phyloP scores from a whole-genome alignment of 2,113 vertebrate species.

The Cinclus cinclus region DNA sequence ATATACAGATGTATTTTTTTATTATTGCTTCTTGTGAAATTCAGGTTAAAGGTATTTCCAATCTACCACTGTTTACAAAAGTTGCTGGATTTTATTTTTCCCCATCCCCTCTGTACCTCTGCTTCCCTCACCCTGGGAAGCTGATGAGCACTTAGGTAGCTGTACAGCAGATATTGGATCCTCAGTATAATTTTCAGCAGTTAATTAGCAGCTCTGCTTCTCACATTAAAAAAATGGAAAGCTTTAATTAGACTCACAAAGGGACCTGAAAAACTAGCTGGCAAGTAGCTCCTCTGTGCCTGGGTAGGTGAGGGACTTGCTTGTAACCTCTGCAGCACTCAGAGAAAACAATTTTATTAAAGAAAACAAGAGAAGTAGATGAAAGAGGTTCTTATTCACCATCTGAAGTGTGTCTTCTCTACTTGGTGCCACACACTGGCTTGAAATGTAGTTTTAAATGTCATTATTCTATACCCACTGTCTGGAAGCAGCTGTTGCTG shows the following conservation, averaged over 20 bases:
- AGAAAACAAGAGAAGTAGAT: background rate
- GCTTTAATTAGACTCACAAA: background rate
- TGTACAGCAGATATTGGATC: background rate
- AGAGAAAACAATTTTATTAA: background rate
- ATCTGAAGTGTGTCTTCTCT: background rate
- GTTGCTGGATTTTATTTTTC: background rate
- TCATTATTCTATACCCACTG: background rate
- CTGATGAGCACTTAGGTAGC: background rate
- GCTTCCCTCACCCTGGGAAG: background rate
- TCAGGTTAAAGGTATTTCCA: background rate
- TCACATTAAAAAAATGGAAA: background rate
- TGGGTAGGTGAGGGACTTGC: background rate
- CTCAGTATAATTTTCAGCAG: background rate
- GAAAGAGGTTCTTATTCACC: background rate
- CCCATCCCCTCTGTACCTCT: background rate
- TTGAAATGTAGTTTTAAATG: background rate
- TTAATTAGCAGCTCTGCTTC: constrained; percentile 16
- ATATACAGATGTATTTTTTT: accelerated
- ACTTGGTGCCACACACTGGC: background rate
- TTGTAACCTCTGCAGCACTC: background rate
- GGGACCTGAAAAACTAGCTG: background rate
- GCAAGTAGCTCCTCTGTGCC: background rate
- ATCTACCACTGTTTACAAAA: background rate
- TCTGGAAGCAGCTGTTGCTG: background rate
- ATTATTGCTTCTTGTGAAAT: background rate